phyloP scores from a whole-genome alignment of 2,797 vertebrate genomes.

The Coracias cyanogaster region DNA sequence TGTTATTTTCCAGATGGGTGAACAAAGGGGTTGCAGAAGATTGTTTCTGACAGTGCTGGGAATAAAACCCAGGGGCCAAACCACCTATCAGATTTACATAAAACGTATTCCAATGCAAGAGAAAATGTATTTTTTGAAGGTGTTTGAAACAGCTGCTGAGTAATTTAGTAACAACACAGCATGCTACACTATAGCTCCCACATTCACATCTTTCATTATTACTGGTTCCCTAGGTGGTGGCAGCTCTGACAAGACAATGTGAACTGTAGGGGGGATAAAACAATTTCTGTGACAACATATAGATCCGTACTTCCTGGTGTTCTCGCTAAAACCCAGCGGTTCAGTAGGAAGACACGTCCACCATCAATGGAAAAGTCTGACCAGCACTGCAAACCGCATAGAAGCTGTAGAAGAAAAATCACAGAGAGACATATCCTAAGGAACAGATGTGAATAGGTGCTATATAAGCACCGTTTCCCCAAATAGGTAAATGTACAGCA shows the following conservation, averaged over 20 bases:
- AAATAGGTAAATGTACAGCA: background rate
- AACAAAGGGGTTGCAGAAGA: constrained; percentile 59
- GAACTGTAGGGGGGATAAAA: constrained; percentile 10
- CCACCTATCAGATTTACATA: constrained; percentile 58
- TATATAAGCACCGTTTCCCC: background rate
- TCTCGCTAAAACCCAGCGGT: background rate
- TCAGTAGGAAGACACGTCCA: background rate
- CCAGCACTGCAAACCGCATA: background rate
- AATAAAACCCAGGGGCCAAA: constrained; percentile 61
- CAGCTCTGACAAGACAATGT: constrained; percentile 17
- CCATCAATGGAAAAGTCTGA: background rate
- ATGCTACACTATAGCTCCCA: background rate
- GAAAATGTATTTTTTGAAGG: constrained; percentile 57
- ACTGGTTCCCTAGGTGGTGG: background rate
- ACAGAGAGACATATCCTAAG: background rate
- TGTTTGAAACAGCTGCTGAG: constrained; percentile 47
- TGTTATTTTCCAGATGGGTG: constrained; percentile 68
- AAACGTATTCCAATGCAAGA: constrained; percentile 51
- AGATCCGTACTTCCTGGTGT: background rate
- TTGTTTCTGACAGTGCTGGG: constrained; percentile 42
- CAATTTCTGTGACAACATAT: background rate
- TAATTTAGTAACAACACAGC: constrained; percentile 48
- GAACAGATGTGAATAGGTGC: background rate
- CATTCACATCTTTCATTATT: constrained; percentile 13
- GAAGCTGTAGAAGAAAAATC: background rate